phyloP scores from a whole-genome alignment of 2,113 vertebrate genomes.

The Dipodomys spectabilis region DNA sequence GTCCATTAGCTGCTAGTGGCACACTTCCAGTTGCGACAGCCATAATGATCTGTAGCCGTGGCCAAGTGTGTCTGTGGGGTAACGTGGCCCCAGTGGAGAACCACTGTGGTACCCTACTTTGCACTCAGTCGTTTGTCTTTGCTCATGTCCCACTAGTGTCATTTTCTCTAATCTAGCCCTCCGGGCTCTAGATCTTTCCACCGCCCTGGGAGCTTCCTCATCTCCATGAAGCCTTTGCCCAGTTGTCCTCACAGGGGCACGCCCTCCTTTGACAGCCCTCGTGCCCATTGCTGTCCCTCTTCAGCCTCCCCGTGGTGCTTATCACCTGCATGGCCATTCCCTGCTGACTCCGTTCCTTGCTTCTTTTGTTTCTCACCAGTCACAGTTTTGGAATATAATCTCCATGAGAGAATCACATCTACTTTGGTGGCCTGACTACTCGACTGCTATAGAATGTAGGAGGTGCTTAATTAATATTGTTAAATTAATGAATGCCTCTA shows the following conservation, averaged over 20 bases:
- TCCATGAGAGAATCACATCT: neutral
- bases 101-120: rapidly evolving
- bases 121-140: neutral
- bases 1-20: neutral
- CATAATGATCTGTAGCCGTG: neutral
- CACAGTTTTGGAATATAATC: neutral
- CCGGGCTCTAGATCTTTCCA: neutral
- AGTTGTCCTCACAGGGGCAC: too few relatives aligned
- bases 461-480: neutral
- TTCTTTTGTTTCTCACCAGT: neutral
- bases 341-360: neutral
- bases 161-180: neutral
- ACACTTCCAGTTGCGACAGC: too few relatives aligned
- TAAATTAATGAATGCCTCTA: neutral
- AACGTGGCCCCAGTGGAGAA: neutral
- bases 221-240: neutral
- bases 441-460: neutral
- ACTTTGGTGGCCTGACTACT: neutral
- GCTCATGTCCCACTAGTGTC: neutral
- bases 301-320: too few relatives aligned
- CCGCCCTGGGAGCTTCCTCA: rapidly evolving
- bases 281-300: neutral
- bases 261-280: neutral
- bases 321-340: neutral
- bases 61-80: neutral